Percentiles rank a stretch among this genome's conserved stretches.
These are phyloP conservation scores for Emydura subglobosa DNA, from an alignment of 2,113 vertebrate genomes.

Conservation along the genomic window DNA sequence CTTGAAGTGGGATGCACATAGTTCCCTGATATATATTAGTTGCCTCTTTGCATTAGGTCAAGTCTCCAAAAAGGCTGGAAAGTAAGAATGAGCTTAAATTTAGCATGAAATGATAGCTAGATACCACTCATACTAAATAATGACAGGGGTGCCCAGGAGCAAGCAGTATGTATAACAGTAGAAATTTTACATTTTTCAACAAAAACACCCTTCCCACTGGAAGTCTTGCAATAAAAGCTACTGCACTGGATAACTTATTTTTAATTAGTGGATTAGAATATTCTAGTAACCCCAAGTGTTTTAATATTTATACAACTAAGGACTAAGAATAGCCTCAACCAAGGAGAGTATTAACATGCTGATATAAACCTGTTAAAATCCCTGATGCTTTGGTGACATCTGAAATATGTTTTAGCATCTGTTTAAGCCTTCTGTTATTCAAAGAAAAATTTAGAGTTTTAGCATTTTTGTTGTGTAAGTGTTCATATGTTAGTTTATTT, in stretches of 20 bases:
- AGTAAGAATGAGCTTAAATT: constrained; percentile 37
- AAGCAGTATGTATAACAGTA: background rate
- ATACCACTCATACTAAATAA: background rate
- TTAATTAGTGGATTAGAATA: background rate
- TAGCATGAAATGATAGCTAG: constrained; percentile 19
- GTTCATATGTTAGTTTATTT: background rate
- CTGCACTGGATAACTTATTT: background rate
- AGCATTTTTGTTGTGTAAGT: background rate
- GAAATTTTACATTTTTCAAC: background rate
- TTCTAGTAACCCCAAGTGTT: background rate
- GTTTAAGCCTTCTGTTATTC: background rate
- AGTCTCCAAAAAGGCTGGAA: constrained; percentile 38
- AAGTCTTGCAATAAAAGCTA: background rate
- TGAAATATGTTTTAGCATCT: background rate
- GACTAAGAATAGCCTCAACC: background rate
- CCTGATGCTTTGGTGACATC: background rate
- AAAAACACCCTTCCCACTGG: background rate
- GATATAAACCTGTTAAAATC: background rate
- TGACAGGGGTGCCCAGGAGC: background rate
- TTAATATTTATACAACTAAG: background rate
- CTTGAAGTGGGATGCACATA: background rate
- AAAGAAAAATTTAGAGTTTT: background rate
- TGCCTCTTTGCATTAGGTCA: constrained; percentile 25
- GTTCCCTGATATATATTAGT: background rate
- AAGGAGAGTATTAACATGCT: background rate